Evolutionary conservation across 2,888 invertebrate genomes (phyloP), one percentile per base, ranked within the genome.

Genomic region (Lampropteryx suffumata): DNA sequence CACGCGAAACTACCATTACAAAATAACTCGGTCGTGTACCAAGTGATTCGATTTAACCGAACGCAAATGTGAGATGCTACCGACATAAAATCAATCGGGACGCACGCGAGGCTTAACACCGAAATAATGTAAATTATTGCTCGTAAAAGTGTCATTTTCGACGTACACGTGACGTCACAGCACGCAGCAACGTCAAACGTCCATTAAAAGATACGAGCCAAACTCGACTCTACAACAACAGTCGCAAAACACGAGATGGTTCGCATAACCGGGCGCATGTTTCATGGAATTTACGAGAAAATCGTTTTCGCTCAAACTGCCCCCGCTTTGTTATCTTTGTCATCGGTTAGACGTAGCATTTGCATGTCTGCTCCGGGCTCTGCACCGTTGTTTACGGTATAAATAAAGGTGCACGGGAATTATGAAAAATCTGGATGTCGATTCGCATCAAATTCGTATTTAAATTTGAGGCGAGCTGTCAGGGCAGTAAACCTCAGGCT

Each of bases 141-240:
- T 86, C 85, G 84, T 89, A 88, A 89, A 89, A 84, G 82, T 88
- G 88, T 88, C 89, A 87, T 90, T 87, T 85, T 84, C 81, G 84
- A 84, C 84, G 82, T 84, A 79, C 80, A 76, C 76, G 85, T 88
- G 89, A 89, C 89, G 88, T 89, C 86, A 88, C 69, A 55, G 64
- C 58, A 61, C 51, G 48, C 60, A 50, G 61, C 64, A 70, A 67
- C 62, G 69, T 60, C 67, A 58, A 58, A 70, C 65, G 57, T 65
- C 57, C 59, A 46, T 42, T 58, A 45, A 45, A 48, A 50, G 42
- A 28, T 36, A 35, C 61, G 59, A 48, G 51, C 47, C 41, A 78
- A 69, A 70, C 59, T 57, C 67, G 64, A 68, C 78, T 64, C 61
- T 76, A 72, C 61, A 41, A 27, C 37, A 12, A 51, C 47, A 21